A percentile compares a stretch with the other conserved stretches of the same genome.
phyloP scores from a whole-genome alignment of 2,888 invertebrate genomes.

The Oscheius sp. region DNA sequence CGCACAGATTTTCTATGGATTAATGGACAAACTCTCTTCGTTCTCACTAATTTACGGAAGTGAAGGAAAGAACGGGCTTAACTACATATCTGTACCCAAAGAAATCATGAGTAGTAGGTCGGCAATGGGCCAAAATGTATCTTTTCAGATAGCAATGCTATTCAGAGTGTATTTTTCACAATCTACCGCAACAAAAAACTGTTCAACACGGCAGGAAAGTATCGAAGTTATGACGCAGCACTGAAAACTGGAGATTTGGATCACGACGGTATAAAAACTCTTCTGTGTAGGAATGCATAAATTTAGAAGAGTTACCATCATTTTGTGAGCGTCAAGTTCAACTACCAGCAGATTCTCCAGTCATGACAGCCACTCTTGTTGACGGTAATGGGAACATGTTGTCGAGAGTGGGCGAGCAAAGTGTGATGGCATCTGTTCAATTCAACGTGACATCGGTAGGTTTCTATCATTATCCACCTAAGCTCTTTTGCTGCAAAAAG shows the following conservation, averaged over 20 bases:
- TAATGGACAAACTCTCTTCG: background rate
- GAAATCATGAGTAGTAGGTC: constrained; percentile 2
- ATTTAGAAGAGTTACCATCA: constrained; percentile 12
- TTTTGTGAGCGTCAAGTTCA: constrained; percentile 46
- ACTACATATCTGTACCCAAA: constrained; percentile 10
- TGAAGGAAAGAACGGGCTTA: background rate
- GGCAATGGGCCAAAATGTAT: background rate
- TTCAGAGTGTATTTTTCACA: constrained; percentile 46
- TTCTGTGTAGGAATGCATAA: background rate
- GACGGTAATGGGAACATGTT: background rate
- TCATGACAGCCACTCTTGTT: constrained; percentile 49
- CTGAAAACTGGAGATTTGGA: background rate
- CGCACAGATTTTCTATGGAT: background rate
- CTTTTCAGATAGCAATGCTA: background rate
- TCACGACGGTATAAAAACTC: background rate
- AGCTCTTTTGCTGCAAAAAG: too few species aligned
- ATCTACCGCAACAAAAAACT: constrained; percentile 46
- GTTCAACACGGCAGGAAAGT: constrained; percentile 36
- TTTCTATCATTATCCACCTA: too few species aligned
- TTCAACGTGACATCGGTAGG: constrained; percentile 24
- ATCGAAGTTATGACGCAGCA: constrained; percentile 31
- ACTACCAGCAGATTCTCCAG: constrained; percentile 39
- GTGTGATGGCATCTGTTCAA: background rate
- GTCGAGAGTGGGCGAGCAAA: constrained; percentile 4
- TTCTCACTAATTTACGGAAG: background rate